Percentiles rank a stretch among this genome's conserved stretches.
Evolutionary conservation across 2,797 vertebrate species (phyloP).

Genomic region (Onychomys leucogaster): DNA sequence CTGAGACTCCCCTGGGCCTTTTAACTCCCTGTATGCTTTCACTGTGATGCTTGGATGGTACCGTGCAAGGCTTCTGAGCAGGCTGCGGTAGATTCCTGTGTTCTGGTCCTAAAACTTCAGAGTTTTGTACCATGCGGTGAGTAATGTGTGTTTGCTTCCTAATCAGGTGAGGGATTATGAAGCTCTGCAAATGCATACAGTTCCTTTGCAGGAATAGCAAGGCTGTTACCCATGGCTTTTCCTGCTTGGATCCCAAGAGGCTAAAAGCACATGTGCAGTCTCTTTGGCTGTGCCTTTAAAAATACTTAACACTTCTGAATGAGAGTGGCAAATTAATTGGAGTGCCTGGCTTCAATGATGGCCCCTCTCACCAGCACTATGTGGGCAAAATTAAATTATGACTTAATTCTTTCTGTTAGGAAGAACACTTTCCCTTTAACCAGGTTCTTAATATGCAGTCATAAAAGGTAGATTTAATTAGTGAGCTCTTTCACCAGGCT

Average conservation of each 20-base stretch:
- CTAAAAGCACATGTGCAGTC: neutral
- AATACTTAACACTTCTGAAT: neutral
- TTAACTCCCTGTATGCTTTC: neutral
- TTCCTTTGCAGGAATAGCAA: neutral
- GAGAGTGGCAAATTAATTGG: neutral
- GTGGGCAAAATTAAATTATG: constrained; percentile 44
- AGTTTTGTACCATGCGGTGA: neutral
- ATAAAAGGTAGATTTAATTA: constrained; percentile 54
- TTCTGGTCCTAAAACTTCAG: neutral
- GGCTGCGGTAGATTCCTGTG: neutral
- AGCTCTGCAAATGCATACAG: neutral
- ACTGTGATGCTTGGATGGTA: neutral
- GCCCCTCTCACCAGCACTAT: neutral
- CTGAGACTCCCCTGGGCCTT: constrained; percentile 13
- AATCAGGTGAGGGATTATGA: neutral
- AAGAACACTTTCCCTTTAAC: constrained; percentile 45
- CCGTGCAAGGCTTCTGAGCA: neutral
- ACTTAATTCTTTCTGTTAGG: constrained; percentile 32
- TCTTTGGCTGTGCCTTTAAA: neutral
- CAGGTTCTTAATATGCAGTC: constrained; percentile 45
- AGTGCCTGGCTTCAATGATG: neutral
- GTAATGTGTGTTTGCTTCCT: neutral
- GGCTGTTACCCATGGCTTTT: neutral
- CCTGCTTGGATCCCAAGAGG: neutral
- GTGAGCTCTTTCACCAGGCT: constrained; percentile 7